Percentiles rank a stretch among this genome's conserved stretches.
Conservation (phyloP, 1,140 invertebrate genomes). For the Archivesica marissinica region DNA sequence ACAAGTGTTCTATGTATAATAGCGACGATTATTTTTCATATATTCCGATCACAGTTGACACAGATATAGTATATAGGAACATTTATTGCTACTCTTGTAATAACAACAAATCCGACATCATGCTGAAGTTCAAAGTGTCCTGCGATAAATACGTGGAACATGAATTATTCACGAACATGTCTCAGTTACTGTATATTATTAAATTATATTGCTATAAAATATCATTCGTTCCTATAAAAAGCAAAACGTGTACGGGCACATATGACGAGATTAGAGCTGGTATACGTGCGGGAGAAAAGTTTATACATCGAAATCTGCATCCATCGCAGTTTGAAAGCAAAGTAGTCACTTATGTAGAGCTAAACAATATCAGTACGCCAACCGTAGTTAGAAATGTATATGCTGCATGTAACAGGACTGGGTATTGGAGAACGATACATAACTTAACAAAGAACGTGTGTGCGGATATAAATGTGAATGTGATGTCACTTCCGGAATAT, state of each 20-base stretch:
- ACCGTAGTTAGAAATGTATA: not conserved
- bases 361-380: not conserved
- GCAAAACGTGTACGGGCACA: not conserved
- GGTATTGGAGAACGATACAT: not conserved
- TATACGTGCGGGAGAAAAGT: not conserved
- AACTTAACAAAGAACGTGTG: not conserved
- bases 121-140: not conserved
- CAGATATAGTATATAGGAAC: not conserved
- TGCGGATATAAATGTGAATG: not conserved
- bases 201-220: not conserved
- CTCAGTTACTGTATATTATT: not conserved
- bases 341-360: not conserved
- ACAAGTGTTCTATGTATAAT: not conserved
- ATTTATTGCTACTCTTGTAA: not conserved
- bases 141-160: not conserved
- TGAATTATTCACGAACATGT: not conserved
- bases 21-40: not conserved
- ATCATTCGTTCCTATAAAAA: not conserved
- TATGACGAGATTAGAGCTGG: not conserved
- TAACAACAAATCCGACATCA: not conserved
- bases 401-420: not conserved
- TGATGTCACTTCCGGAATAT: not conserved
- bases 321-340: not conserved
- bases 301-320: not conserved
- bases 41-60: not conserved